Percentiles rank a stretch among this genome's conserved stretches.
phyloP scores from a whole-genome alignment of 2,797 vertebrate genomes.

The Dryobates pubescens region DNA sequence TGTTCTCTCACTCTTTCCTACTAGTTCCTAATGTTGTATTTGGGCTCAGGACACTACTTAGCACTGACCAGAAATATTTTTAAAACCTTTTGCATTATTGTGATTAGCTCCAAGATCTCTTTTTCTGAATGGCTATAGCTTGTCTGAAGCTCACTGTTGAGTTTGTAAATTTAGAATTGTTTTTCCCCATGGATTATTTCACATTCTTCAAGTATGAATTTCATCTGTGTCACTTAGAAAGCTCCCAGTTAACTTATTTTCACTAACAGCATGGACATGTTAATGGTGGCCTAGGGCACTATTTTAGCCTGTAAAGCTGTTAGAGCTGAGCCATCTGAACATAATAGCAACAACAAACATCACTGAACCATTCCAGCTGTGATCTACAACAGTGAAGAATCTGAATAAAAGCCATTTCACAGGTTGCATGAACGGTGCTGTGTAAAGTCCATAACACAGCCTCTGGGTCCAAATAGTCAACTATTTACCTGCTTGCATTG shows the following conservation, averaged over 20 bases:
- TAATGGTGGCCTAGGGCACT: background rate
- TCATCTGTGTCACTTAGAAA: background rate
- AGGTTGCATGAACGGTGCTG: background rate
- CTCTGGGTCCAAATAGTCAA: background rate
- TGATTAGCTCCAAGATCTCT: background rate
- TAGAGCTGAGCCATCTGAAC: background rate
- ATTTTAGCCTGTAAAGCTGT: background rate
- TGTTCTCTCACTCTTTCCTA: background rate
- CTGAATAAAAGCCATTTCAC: background rate
- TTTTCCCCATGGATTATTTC: background rate
- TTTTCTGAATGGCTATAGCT: background rate
- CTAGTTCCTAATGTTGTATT: background rate
- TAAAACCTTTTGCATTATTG: background rate
- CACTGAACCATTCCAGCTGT: background rate
- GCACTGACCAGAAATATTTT: background rate
- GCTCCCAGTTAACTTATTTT: background rate
- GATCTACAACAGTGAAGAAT: background rate
- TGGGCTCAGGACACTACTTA: background rate
- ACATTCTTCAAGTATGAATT: background rate
- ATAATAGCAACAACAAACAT: background rate
- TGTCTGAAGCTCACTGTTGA: background rate
- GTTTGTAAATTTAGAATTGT: background rate
- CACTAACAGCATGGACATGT: too few relatives aligned
- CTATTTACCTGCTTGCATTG: background rate
- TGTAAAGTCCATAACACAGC: background rate